A percentile compares a stretch with the other conserved stretches of the same genome.
Evolutionary conservation across 1,140 invertebrate genomes (phyloP).

Genomic region (Manduca sexta): DNA sequence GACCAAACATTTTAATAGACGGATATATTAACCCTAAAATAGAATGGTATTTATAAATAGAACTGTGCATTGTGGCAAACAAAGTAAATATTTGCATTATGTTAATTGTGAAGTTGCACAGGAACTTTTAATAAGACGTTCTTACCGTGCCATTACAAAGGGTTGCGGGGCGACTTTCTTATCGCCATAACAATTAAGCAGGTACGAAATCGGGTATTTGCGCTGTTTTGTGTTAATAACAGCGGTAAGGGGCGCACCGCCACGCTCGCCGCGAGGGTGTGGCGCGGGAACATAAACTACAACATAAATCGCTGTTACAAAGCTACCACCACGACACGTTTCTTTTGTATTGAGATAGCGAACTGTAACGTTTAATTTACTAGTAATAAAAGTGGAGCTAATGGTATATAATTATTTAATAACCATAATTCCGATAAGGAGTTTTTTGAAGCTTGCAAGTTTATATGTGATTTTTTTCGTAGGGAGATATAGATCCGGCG

Average conservation of each 20-base stretch:
- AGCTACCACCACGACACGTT: conserved; percentile 16
- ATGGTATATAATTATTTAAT: conserved; percentile 26
- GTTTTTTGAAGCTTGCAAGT: conserved; percentile 8
- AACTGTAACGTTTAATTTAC: conserved; percentile 28
- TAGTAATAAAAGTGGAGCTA: conserved; percentile 29
- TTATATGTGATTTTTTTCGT: conserved; percentile 18
- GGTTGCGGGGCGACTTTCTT: conserved; percentile 47
- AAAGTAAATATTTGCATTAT: conserved; percentile 9
- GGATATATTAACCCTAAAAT: too few species aligned
- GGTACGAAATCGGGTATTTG: conserved; percentile 62
- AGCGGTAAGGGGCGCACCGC: conserved; percentile 44
- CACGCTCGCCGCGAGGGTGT: conserved; percentile 47
- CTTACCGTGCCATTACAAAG: conserved; percentile 51
- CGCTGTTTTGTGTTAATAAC: conserved; percentile 64
- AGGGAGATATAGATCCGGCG: conserved; percentile 95
- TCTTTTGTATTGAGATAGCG: conserved; percentile 31
- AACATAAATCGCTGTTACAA: conserved; percentile 48
- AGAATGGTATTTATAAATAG: too few species aligned
- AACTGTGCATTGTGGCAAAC: conserved; percentile 9
- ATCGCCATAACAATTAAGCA: conserved; percentile 65
- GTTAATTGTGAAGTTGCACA: conserved; percentile 36
- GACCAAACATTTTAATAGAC: too few species aligned
- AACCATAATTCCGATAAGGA: conserved; percentile 11
- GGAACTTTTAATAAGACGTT: conserved; percentile 59
- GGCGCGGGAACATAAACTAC: conserved; percentile 43